Percentiles rank a stretch among this genome's conserved stretches.
These are phyloP conservation scores for Sapajus apella DNA, from an alignment of 2,113 vertebrate species.

Conservation along the genomic window DNA sequence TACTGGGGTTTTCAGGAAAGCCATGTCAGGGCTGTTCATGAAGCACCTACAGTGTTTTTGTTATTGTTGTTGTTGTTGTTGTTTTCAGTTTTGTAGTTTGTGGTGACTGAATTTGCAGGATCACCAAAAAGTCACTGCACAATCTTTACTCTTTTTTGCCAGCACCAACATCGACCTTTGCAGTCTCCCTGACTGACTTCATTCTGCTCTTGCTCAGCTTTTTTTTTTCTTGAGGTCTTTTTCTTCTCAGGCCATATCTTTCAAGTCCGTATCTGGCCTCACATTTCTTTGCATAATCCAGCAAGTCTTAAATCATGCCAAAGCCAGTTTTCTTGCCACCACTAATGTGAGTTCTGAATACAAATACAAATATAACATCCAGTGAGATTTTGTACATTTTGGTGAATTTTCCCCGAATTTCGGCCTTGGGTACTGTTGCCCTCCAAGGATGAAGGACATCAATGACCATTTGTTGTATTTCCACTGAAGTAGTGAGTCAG, in stretches of 20 bases:
- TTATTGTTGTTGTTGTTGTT: background rate
- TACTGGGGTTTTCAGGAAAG: background rate
- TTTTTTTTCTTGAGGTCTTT: conserved; percentile 93
- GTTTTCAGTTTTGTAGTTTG: conserved; percentile 56
- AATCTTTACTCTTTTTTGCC: conserved; percentile 85
- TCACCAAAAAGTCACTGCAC: conserved; percentile 33
- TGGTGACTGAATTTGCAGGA: conserved; percentile 38
- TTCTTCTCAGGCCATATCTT: conserved; percentile 93
- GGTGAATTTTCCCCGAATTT: conserved; percentile 93
- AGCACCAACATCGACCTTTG: conserved; percentile 90
- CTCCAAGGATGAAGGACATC: conserved; percentile 93
- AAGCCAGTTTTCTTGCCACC: conserved; percentile 93
- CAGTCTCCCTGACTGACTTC: conserved; percentile 93
- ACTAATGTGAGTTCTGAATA: conserved; percentile 93
- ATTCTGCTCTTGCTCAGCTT: conserved; percentile 95
- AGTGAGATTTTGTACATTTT: conserved; percentile 95
- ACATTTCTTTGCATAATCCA: conserved; percentile 33
- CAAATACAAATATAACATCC: conserved; percentile 92
- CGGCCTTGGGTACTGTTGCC: conserved; percentile 91
- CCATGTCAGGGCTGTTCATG: background rate
- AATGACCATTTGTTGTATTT: conserved; percentile 93
- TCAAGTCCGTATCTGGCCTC: conserved; percentile 92
- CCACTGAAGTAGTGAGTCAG: conserved; percentile 92
- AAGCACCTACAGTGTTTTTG: background rate
- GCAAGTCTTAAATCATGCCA: conserved; percentile 93